A percentile compares a stretch with the other conserved stretches of the same genome.
Conservation (phyloP, 2,113 vertebrate species). For the Scartelaos histophorus region DNA sequence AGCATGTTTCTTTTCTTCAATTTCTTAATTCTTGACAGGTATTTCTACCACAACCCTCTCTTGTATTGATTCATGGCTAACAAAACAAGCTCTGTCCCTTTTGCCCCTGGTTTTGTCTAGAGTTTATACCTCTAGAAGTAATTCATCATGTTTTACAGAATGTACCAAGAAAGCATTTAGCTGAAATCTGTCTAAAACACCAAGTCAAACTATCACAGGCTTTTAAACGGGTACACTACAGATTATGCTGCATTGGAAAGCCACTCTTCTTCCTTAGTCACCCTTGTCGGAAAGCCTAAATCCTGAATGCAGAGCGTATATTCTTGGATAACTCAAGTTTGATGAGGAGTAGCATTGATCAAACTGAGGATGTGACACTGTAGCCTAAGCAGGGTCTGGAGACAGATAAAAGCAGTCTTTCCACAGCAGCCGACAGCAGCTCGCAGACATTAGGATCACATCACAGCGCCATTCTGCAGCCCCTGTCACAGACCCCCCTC, state of each 20-base stretch:
- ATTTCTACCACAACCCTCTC: background rate
- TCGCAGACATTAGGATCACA: conserved; percentile 10
- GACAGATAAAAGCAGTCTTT: conserved; percentile 13
- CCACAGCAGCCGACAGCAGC: conserved; percentile 9
- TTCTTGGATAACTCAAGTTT: conserved; percentile 1
- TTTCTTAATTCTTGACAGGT: too few species aligned
- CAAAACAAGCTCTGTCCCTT: background rate
- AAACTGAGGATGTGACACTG: conserved; percentile 9
- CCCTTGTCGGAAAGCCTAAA: background rate
- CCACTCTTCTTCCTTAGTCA: background rate
- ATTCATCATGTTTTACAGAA: background rate
- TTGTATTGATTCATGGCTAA: background rate
- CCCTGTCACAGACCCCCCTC: background rate
- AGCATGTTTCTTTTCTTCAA: too few species aligned
- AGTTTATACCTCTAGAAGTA: background rate
- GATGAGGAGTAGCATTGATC: conserved; percentile 6
- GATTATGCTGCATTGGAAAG: background rate
- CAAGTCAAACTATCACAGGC: background rate
- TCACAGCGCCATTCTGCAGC: background rate
- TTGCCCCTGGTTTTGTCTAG: background rate
- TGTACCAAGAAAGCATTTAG: background rate
- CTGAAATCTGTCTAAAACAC: background rate
- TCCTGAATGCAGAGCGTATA: conserved; percentile 7
- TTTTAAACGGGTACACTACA: background rate
- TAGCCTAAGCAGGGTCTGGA: conserved; percentile 10